phyloP scores from a whole-genome alignment of 2,888 invertebrate species.

The Cheilosia grossa region DNA sequence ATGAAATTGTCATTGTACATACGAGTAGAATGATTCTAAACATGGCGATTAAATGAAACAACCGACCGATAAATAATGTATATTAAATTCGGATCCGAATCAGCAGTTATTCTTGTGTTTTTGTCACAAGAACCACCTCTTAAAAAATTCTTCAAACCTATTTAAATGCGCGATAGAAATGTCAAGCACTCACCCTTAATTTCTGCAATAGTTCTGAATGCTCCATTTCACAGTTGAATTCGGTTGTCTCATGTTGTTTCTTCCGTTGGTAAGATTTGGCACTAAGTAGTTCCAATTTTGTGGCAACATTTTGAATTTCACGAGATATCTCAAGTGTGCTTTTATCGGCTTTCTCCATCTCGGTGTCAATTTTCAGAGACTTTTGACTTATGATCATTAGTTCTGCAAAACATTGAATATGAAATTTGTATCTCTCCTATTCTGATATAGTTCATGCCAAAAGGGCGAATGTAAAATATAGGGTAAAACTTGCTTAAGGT shows the following conservation, averaged over 20 bases:
- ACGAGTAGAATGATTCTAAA: background rate
- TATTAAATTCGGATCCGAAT: too few species aligned
- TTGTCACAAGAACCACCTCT: too few species aligned
- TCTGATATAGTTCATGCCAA: too few species aligned
- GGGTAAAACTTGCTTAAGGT: too few species aligned
- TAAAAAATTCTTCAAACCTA: background rate
- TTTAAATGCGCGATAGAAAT: background rate
- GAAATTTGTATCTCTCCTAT: background rate
- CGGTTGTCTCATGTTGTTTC: slow-evolving; percentile 84
- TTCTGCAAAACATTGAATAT: slow-evolving; percentile 76
- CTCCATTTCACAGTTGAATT: slow-evolving; percentile 85
- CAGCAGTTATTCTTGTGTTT: too few species aligned
- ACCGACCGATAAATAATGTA: too few species aligned
- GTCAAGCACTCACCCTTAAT: slow-evolving; percentile 82
- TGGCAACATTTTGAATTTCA: slow-evolving; percentile 86
- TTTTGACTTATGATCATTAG: slow-evolving; percentile 88
- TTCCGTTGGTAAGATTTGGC: slow-evolving; percentile 85
- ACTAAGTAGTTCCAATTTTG: slow-evolving; percentile 85
- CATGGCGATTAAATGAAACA: too few species aligned
- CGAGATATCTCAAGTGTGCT: slow-evolving; percentile 86
- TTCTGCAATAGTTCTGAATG: slow-evolving; percentile 84
- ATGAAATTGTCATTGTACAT: background rate
- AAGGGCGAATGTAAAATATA: too few species aligned
- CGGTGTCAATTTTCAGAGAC: slow-evolving; percentile 87
- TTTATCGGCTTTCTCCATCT: slow-evolving; percentile 85